Percentiles rank a stretch among this genome's conserved stretches.
phyloP scores from a whole-genome alignment of 2,113 vertebrate genomes.

The Panthera tigris region DNA sequence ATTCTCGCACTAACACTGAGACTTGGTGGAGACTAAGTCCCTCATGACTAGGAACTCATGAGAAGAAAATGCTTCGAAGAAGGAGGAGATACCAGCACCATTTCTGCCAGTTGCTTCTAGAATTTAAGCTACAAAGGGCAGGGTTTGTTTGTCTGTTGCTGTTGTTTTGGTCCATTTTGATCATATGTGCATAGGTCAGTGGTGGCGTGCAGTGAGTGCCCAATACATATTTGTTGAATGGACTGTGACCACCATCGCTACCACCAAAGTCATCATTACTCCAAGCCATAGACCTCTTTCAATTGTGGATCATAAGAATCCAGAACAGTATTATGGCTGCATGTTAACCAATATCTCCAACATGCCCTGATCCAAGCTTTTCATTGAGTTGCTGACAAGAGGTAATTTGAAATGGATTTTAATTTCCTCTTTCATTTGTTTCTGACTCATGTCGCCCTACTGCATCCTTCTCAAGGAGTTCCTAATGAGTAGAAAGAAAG shows the following conservation, averaged over 20 bases:
- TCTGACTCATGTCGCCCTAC: neutral
- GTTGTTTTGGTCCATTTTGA: neutral
- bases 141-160: neutral
- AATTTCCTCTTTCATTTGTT: conserved; percentile 45
- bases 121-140: neutral
- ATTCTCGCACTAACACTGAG: neutral
- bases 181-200: neutral
- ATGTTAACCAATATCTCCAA: neutral
- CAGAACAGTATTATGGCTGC: neutral
- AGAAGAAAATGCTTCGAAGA: neutral
- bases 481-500: neutral
- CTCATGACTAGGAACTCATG: neutral
- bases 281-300: neutral
- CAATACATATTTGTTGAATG: neutral
- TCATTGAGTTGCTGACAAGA: neutral
- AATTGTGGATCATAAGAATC: neutral
- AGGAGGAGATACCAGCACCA: neutral
- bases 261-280: neutral
- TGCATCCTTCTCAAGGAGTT: conserved; percentile 19
- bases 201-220: neutral
- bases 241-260: neutral
- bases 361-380: neutral
- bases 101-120: neutral
- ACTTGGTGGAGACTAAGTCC: neutral
- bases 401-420: conserved; percentile 34